A percentile compares a stretch with the other conserved stretches of the same genome.
phyloP scores from a whole-genome alignment of 2,888 invertebrate genomes.

The Thymelicus lineola region DNA sequence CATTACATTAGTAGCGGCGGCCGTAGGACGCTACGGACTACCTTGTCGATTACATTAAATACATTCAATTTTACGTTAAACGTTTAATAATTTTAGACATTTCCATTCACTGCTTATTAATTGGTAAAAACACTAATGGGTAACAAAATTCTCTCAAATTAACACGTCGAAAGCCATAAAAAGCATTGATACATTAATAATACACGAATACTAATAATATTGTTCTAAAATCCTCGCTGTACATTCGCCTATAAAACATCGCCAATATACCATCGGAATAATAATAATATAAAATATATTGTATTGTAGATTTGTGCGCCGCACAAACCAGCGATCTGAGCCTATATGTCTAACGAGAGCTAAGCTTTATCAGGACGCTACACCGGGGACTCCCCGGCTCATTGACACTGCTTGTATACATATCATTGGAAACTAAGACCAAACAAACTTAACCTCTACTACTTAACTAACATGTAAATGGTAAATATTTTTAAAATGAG shows the following conservation, averaged over 20 bases:
- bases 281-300: constrained; percentile 46
- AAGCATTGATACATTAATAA: constrained; percentile 53
- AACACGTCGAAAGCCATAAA: constrained; percentile 69
- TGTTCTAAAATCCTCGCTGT: constrained; percentile 57
- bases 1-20: constrained; percentile 44
- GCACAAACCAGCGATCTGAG: constrained; percentile 58
- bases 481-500: constrained; percentile 82
- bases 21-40: constrained; percentile 44
- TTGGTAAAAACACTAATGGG: constrained; percentile 59
- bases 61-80: constrained; percentile 52
- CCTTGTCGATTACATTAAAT: constrained; percentile 47
- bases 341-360: constrained; percentile 63
- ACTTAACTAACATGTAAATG: constrained; percentile 75
- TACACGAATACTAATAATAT: constrained; percentile 49
- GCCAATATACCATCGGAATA: constrained; percentile 46
- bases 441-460: constrained; percentile 72
- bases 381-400: constrained; percentile 19
- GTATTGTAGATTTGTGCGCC: constrained; percentile 70
- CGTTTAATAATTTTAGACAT: constrained; percentile 54
- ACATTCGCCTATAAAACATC: constrained; percentile 55
- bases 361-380: constrained; percentile 55
- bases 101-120: constrained; percentile 51
- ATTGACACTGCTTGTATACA: constrained; percentile 49
- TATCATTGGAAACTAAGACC: constrained; percentile 61
- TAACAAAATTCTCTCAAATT: constrained; percentile 63